Conservation (phyloP, 2,797 vertebrate species). For the Darevskia mixta region DNA sequence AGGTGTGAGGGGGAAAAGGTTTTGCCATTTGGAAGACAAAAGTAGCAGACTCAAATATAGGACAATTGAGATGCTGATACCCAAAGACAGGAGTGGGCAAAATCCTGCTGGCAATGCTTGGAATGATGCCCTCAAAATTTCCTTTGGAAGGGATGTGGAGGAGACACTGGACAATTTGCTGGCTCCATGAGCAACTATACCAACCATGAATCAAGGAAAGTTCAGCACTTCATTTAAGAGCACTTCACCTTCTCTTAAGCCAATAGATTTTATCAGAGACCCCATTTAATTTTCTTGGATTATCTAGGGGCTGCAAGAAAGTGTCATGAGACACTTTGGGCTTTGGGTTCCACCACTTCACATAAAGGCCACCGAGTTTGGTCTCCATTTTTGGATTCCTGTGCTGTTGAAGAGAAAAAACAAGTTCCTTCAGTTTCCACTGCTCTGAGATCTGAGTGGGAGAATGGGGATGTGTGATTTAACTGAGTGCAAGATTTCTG, state of each 20-base stretch:
- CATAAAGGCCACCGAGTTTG: constrained; percentile 61
- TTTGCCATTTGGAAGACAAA: not conserved
- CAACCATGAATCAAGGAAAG: not conserved
- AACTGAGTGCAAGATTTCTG: constrained; percentile 67
- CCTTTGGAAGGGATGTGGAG: not conserved
- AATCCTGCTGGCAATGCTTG: constrained; percentile 57
- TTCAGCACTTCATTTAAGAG: too few relatives aligned
- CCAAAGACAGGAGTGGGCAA: constrained; percentile 29
- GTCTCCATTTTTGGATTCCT: constrained; percentile 54
- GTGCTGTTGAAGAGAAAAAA: constrained; percentile 44
- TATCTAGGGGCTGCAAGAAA: too few relatives aligned
- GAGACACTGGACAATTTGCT: not conserved
- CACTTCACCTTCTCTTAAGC: too few relatives aligned
- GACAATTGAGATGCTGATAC: not conserved
- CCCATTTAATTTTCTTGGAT: not conserved
- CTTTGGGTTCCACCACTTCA: constrained; percentile 55
- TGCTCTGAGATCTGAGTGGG: constrained; percentile 33
- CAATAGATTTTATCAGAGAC: too few relatives aligned
- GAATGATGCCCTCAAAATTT: not conserved
- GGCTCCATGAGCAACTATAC: not conserved
- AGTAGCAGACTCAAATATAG: not conserved
- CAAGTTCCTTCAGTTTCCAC: constrained; percentile 33
- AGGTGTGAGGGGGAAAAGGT: not conserved
- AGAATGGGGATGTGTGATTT: constrained; percentile 68
- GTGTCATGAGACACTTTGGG: not conserved